Evolutionary conservation across 2,888 invertebrate genomes (phyloP).

Genomic region (Drosophila mimica): DNA sequence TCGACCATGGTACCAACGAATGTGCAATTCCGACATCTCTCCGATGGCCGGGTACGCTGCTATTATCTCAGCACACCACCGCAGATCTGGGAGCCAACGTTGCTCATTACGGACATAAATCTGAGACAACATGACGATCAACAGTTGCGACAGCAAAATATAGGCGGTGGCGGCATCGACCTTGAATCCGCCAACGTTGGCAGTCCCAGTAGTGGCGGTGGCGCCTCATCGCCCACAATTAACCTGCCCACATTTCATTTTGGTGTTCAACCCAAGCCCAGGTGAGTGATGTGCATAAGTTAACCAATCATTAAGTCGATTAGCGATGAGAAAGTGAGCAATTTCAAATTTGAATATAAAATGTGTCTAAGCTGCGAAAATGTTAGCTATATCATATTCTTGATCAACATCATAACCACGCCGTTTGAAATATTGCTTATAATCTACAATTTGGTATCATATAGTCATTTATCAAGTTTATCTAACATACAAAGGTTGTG

Average conservation of each 20-base stretch:
- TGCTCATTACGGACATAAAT: conserved; percentile 94
- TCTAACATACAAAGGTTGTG: not conserved
- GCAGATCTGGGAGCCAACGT: conserved; percentile 95
- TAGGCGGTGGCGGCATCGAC: conserved; percentile 27
- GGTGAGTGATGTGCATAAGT: conserved; percentile 41
- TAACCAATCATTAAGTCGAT: not conserved
- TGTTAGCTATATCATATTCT: not conserved
- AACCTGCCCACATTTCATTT: conserved; percentile 51
- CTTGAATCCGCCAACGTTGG: conserved; percentile 13
- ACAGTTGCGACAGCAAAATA: conserved; percentile 58
- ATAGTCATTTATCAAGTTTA: not conserved
- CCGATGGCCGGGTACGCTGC: conserved; percentile 92
- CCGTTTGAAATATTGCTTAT: not conserved
- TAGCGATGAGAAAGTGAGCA: not conserved
- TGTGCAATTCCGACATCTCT: conserved; percentile 91
- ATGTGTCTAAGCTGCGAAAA: not conserved
- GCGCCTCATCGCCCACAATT: conserved; percentile 50
- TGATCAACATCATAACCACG: not conserved
- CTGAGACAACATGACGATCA: conserved; percentile 81
- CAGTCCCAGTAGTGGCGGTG: conserved; percentile 46
- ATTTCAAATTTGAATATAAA: not conserved
- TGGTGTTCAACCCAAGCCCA: conserved; percentile 48
- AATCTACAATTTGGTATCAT: not conserved
- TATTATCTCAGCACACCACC: conserved; percentile 96
- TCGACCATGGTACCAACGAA: conserved; percentile 93